These are phyloP conservation scores for Eleginops maclovinus DNA, from an alignment of 2,113 vertebrate species.

Conservation along the genomic window DNA sequence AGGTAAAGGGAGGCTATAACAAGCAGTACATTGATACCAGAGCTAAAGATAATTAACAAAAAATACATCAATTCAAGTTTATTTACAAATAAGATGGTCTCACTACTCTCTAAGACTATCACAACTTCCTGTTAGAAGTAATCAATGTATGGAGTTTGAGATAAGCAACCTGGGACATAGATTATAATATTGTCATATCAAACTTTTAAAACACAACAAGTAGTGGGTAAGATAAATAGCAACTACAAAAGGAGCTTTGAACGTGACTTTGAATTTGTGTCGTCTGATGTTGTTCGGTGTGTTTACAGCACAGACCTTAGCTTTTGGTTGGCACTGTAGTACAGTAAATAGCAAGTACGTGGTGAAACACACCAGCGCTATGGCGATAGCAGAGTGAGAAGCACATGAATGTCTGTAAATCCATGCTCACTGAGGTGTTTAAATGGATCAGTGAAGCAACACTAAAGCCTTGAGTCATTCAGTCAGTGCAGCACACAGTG, in stretches of 20 bases:
- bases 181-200: too few species aligned
- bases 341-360: not conserved
- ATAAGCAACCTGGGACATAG: too few species aligned
- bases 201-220: not conserved
- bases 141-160: too few species aligned
- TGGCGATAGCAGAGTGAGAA: slow-evolving; percentile 14
- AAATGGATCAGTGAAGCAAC: slow-evolving; percentile 54
- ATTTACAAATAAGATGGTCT: not conserved
- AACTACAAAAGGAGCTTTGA: not conserved
- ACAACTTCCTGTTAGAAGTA: not conserved
- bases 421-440: slow-evolving; percentile 54
- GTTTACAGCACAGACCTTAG: not conserved
- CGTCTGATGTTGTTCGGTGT: not conserved
- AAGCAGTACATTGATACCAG: not conserved
- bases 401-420: slow-evolving; percentile 45
- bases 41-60: not conserved
- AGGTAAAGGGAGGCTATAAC: not conserved
- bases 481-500: slow-evolving; percentile 27
- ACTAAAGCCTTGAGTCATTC: slow-evolving; percentile 44
- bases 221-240: not conserved
- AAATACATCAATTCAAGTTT: not conserved
- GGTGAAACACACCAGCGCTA: slow-evolving; percentile 1
- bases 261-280: not conserved
- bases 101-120: not conserved
- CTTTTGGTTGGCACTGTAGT: not conserved